Percentiles rank a stretch among this genome's conserved stretches.
phyloP scores from a whole-genome alignment of 2,797 vertebrate genomes.

The Sebastes trivittatus region DNA sequence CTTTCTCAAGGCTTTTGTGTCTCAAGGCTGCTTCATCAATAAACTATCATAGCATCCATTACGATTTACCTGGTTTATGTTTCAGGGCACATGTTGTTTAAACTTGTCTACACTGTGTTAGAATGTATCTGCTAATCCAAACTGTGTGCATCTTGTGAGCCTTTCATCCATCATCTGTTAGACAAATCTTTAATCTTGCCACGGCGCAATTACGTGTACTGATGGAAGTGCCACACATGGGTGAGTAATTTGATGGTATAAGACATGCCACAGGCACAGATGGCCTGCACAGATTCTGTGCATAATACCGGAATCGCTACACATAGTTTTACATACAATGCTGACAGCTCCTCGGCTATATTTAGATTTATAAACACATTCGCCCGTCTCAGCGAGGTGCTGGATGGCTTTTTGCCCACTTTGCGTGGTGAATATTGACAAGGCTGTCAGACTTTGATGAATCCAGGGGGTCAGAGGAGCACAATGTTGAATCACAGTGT shows the following conservation, averaged over 20 bases:
- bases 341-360: constrained; percentile 53
- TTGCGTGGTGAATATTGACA: constrained; percentile 64
- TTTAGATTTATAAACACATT: constrained; percentile 72
- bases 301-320: constrained; percentile 46
- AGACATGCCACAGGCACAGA: constrained; percentile 54
- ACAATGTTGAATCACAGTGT: constrained; percentile 37
- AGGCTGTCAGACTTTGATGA: constrained; percentile 61
- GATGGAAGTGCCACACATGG: constrained; percentile 59
- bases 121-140: constrained; percentile 13
- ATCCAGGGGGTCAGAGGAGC: constrained; percentile 40
- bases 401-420: constrained; percentile 48
- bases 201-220: constrained; percentile 49
- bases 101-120: neutral
- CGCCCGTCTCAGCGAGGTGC: constrained; percentile 37
- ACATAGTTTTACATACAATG: constrained; percentile 60
- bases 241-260: constrained; percentile 61
- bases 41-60: neutral
- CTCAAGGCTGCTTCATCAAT: neutral
- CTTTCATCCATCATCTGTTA: constrained; percentile 58
- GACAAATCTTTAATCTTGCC: constrained; percentile 43
- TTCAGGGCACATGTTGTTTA: constrained; percentile 1
- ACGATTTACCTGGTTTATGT: neutral
- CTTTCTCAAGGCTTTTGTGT: neutral
- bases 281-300: constrained; percentile 51
- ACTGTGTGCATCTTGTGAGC: neutral